A percentile compares a stretch with the other conserved stretches of the same genome.
Conservation (phyloP, 2,113 vertebrate genomes). For the Atlantisia rogersi region DNA sequence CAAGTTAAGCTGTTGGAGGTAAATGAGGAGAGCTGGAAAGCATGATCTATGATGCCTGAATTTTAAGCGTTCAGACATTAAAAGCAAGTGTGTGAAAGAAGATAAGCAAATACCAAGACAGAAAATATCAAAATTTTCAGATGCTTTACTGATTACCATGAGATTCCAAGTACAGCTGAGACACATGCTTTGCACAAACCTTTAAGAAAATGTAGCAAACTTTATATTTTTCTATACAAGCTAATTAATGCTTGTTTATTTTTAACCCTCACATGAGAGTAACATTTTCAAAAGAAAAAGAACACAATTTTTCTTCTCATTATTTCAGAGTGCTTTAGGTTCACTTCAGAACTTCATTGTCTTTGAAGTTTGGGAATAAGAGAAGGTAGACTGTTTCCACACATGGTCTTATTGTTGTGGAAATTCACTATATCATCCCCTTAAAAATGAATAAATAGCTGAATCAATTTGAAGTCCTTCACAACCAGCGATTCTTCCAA, state of each 20-base stretch:
- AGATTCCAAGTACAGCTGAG: neutral
- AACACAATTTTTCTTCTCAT: neutral
- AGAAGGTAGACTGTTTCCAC: neutral
- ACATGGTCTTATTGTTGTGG: neutral
- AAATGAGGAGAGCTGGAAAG: conserved; percentile 49
- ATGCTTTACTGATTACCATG: neutral
- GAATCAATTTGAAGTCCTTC: neutral
- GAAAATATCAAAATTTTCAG: neutral
- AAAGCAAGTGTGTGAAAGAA: neutral
- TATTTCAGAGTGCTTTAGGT: conserved; percentile 22
- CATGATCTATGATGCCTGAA: neutral
- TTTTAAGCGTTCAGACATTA: conserved; percentile 30
- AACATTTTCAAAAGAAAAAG: neutral
- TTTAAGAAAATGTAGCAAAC: neutral
- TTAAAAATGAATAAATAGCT: conserved; percentile 27
- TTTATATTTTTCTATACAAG: neutral
- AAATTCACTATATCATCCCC: neutral
- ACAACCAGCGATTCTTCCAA: neutral
- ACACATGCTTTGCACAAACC: neutral
- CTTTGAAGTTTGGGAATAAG: conserved; percentile 14
- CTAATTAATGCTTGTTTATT: neutral
- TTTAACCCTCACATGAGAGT: neutral
- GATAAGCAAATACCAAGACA: neutral
- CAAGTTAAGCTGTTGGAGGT: conserved; percentile 34
- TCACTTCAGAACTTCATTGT: neutral